Evolutionary conservation across 2,888 invertebrate genomes (phyloP), one percentile per base, ranked within the genome.

Genomic region (Limulus polyphemus): DNA sequence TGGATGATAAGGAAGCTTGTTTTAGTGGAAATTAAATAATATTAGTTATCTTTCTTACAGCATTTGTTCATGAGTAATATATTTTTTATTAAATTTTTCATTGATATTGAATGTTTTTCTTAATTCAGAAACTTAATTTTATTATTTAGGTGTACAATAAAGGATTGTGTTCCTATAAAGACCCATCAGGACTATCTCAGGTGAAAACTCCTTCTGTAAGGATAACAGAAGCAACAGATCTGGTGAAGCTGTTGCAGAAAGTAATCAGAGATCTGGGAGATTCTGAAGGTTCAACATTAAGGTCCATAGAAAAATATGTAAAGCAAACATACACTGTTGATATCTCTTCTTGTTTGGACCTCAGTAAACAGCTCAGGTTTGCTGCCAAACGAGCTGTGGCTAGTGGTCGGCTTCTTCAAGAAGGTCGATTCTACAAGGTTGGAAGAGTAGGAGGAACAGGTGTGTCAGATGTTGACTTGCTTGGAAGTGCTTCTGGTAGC

Each of bases 141-240:
- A 32, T 32, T 11, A 49, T 62, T 69, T 78, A 80, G 74, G 79
- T 79, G 76, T 79, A 92, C 75, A 90, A 90, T 77, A 90, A 90
- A 75, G 91, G 93, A 12, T 84, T 90, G 74, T 88, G 88, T 74
- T 90, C 92, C 10, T 94, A 92, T 79, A 91, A 91, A 78, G 93
- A 93, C 72, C 93, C 93, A 0, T 67, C 69, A 47, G 62, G 32
- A 32, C 32, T 32, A 32, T 32, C 32, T 32, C 32, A 32, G 32
- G 32, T 32, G 3, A 32, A 32, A 32, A 32, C 32, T 32, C 32
- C 32, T 32, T 32, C 32, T 32, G 3, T 54, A 14, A 54, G 32
- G 32, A 32, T 54, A 32, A 54, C 54, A 54, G 32, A 54, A 54
- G 32, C 16, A 11, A 11, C 54, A n/a, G 54, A 54, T 54, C 32